These are phyloP conservation scores for Fragum whitleyi DNA, from an alignment of 2,888 invertebrate genomes.

Conservation along the genomic window DNA sequence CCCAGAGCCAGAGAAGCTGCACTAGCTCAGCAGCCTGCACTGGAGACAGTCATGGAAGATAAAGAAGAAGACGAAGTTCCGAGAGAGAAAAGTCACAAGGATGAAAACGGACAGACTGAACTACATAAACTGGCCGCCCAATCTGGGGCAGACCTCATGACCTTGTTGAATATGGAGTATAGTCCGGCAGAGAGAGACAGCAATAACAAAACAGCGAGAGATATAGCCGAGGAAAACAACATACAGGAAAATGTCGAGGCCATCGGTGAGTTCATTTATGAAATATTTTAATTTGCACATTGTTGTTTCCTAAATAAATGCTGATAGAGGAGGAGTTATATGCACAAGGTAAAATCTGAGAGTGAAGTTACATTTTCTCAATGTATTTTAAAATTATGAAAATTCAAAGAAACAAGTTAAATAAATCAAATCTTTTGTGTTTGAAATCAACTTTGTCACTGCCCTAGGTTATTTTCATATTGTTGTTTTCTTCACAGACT, in stretches of 20 bases:
- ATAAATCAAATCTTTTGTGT: no score
- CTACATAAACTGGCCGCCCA: conserved; percentile 76
- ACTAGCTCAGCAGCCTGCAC: conserved; percentile 72
- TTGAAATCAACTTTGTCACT: no score
- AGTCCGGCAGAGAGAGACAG: conserved; percentile 76
- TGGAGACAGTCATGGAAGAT: conserved; percentile 77
- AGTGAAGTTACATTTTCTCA: no score
- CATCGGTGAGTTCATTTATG: conserved; percentile 69
- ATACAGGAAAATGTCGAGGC: conserved; percentile 74
- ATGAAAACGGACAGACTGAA: conserved; percentile 75
- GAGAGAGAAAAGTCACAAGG: conserved; percentile 69
- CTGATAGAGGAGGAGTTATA: no score
- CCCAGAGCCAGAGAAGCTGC: conserved; percentile 76
- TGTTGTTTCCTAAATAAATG: no score
- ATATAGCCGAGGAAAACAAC: conserved; percentile 73
- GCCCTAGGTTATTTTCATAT: no score
- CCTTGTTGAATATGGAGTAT: conserved; percentile 73
- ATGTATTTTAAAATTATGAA: no score
- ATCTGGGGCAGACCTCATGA: conserved; percentile 71
- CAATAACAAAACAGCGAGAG: conserved; percentile 76
- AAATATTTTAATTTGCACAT: no score
- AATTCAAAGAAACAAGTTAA: no score
- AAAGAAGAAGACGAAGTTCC: conserved; percentile 68
- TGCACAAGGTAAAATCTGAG: no score
- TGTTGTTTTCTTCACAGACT: no score